Evolutionary conservation across 2,797 vertebrate species (phyloP).

Genomic region (Macropus fuliginosus): DNA sequence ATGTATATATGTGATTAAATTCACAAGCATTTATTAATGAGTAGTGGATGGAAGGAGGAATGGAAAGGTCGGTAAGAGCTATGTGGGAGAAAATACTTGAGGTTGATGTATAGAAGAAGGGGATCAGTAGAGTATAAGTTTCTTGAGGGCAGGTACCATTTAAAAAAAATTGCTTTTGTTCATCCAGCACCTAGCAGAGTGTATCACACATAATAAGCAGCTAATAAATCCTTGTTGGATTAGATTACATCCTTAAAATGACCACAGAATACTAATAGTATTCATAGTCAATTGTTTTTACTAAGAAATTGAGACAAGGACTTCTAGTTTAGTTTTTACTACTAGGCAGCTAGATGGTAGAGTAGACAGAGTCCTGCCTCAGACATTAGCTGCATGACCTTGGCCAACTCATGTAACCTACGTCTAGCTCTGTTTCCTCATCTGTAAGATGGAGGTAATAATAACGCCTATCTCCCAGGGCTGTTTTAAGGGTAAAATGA

Average conservation of each 20-base stretch:
- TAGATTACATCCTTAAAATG: not conserved
- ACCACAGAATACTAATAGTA: not conserved
- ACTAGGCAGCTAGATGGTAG: not conserved
- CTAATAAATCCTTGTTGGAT: not conserved
- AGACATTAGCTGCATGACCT: not conserved
- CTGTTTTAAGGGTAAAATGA: not conserved
- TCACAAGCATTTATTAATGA: not conserved
- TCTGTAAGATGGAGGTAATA: not conserved
- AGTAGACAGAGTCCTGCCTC: not conserved
- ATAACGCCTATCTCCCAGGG: not conserved
- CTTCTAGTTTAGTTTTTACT: not conserved
- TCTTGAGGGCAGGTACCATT: not conserved
- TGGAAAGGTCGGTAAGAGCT: not conserved
- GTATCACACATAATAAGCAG: not conserved
- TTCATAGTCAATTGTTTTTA: not conserved
- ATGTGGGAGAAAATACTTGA: not conserved
- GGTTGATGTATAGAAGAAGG: not conserved
- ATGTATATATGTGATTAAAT: not conserved
- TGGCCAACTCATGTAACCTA: not conserved
- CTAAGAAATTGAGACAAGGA: not conserved
- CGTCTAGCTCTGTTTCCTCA: not conserved
- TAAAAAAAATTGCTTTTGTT: not conserved
- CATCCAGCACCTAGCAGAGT: not conserved
- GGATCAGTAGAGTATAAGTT: not conserved
- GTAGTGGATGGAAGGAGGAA: not conserved